phyloP scores from a whole-genome alignment of 1,140 invertebrate genomes.

The Drosophila seguyi region DNA sequence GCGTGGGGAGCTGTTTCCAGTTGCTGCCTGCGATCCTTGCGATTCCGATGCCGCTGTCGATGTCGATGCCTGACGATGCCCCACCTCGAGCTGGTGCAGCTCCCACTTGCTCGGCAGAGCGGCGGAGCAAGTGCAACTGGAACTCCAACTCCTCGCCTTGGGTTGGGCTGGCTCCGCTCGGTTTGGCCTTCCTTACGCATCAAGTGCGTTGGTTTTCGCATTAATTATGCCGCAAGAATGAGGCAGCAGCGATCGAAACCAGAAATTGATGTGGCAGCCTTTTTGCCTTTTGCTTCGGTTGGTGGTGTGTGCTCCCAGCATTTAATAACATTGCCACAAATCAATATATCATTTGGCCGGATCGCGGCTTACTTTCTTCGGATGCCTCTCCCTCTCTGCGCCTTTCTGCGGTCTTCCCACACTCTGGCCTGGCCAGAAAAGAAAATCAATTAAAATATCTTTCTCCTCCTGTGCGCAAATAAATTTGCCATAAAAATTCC shows the following conservation, averaged over 20 bases:
- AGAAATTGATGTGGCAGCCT: conserved; percentile 81
- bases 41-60: conserved; percentile 19
- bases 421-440: conserved; percentile 56
- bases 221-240: conserved; percentile 77
- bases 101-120: conserved; percentile 32
- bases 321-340: conserved; percentile 81
- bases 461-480: conserved; percentile 64
- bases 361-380: conserved; percentile 66
- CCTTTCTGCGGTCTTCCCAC: conserved; percentile 63
- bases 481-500: conserved; percentile 82
- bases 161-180: conserved; percentile 27
- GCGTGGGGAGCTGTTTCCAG: conserved; percentile 77
- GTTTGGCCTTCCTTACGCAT: conserved; percentile 68
- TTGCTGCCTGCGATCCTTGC: conserved; percentile 51
- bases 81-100: conserved; percentile 27
- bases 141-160: conserved; percentile 56
- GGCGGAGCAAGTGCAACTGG: conserved; percentile 39
- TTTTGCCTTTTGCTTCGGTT: conserved; percentile 49
- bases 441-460: conserved; percentile 84
- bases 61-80: conserved; percentile 17
- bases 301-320: conserved; percentile 49
- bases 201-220: conserved; percentile 83
- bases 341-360: conserved; percentile 77
- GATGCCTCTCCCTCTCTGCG: conserved; percentile 14
- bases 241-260: conserved; percentile 54